Percentiles rank a stretch among this genome's conserved stretches.
phyloP scores from a whole-genome alignment of 2,888 invertebrate species.

The Parnassius apollo region DNA sequence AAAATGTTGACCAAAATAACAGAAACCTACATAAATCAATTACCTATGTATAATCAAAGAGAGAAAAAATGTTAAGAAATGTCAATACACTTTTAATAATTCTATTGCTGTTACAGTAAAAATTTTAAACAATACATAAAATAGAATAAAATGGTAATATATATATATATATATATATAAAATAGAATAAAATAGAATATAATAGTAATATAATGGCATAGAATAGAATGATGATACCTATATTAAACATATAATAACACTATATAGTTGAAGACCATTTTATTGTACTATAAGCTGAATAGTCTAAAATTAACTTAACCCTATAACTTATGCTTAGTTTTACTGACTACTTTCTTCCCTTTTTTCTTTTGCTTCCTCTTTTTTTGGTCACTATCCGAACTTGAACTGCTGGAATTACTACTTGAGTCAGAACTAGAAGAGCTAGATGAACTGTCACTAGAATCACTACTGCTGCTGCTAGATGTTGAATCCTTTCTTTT shows the following conservation, averaged over 20 bases:
- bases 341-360: constrained; percentile 44
- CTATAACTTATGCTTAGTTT: constrained; percentile 38
- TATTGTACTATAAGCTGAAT: constrained; percentile 21
- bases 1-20: too few species aligned
- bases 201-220: too few species aligned
- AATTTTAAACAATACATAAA: too few species aligned
- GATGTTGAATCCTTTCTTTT: constrained; percentile 58
- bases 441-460: constrained; percentile 47
- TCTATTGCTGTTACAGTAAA: too few species aligned
- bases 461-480: constrained; percentile 56
- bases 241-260: neutral
- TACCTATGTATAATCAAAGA: too few species aligned
- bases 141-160: too few species aligned
- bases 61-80: too few species aligned
- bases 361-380: constrained; percentile 47
- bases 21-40: too few species aligned
- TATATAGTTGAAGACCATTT: constrained; percentile 13
- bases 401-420: constrained; percentile 46
- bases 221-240: too few species aligned
- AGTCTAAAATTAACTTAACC: constrained; percentile 7
- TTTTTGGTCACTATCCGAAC: constrained; percentile 55
- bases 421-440: constrained; percentile 54
- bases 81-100: too few species aligned
- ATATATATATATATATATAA: too few species aligned
- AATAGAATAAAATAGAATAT: too few species aligned